phyloP scores from a whole-genome alignment of 2,888 invertebrate genomes.

The Brenthis daphne region DNA sequence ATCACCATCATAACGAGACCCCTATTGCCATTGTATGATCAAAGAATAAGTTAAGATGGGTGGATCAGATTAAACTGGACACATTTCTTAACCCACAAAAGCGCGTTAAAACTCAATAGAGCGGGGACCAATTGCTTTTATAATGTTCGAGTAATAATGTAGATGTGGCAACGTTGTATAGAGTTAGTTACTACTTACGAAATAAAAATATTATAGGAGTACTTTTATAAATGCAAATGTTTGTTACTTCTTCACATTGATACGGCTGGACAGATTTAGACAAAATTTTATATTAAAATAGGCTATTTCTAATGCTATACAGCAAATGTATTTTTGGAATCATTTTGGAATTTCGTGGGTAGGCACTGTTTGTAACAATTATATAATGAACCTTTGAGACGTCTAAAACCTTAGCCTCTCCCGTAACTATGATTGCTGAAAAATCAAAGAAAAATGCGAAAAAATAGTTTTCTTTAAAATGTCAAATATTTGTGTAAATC shows the following conservation, averaged over 20 bases:
- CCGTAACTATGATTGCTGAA: too few species aligned
- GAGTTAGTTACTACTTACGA: background rate
- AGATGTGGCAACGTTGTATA: conserved; percentile 28
- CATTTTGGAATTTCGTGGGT: too few species aligned
- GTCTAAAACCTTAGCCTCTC: too few species aligned
- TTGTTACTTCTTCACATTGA: background rate
- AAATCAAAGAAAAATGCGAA: too few species aligned
- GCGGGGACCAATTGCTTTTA: conserved; percentile 55
- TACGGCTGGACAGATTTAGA: too few species aligned
- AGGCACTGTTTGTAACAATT: too few species aligned
- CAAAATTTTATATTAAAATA: too few species aligned
- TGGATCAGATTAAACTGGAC: conserved; percentile 55
- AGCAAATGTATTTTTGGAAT: too few species aligned
- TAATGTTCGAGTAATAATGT: conserved; percentile 40
- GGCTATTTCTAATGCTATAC: too few species aligned
- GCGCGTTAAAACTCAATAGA: conserved; percentile 75
- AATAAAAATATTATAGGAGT: background rate
- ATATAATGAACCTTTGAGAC: too few species aligned
- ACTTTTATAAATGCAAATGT: background rate
- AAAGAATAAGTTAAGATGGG: conserved; percentile 37
- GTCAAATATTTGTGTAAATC: too few species aligned
- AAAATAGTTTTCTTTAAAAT: too few species aligned
- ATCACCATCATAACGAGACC: conserved; percentile 36
- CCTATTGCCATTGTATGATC: conserved; percentile 42
- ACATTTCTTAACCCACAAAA: conserved; percentile 73